phyloP scores from a whole-genome alignment of 2,113 vertebrate species.

The Strix uralensis region DNA sequence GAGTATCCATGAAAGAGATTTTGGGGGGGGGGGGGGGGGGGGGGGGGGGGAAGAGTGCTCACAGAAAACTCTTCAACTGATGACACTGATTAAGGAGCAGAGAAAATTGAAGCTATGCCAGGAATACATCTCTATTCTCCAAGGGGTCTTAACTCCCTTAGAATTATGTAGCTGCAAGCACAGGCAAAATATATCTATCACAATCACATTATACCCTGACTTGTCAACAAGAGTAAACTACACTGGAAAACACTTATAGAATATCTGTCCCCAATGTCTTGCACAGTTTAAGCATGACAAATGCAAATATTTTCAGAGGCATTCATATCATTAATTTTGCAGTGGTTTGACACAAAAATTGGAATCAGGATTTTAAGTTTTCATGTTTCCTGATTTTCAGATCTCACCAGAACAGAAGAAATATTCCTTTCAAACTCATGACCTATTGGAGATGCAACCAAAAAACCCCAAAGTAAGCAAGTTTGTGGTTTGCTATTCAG shows the following conservation, averaged over 20 bases:
- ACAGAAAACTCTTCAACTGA: neutral
- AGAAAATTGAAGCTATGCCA: neutral
- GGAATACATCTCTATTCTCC: neutral
- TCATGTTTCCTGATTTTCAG: neutral
- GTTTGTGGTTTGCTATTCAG: neutral
- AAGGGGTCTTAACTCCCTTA: neutral
- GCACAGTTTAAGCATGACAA: neutral
- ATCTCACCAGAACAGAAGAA: neutral
- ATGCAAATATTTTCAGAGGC: neutral
- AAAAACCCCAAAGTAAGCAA: neutral
- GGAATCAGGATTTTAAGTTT: neutral
- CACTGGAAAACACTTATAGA: neutral
- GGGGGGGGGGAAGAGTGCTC: neutral
- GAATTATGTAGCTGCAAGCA: neutral
- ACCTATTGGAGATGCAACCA: neutral
- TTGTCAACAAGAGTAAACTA: neutral
- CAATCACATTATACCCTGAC: neutral
- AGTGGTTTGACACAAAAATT: neutral
- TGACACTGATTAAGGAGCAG: neutral
- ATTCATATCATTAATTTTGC: neutral
- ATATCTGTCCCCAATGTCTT: neutral
- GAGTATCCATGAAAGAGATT: neutral
- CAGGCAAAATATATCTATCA: neutral
- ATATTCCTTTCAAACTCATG: neutral
- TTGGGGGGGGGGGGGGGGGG: neutral